These are phyloP conservation scores for Calyptomena viridis DNA, from an alignment of 2,113 vertebrate genomes.

Conservation along the genomic window DNA sequence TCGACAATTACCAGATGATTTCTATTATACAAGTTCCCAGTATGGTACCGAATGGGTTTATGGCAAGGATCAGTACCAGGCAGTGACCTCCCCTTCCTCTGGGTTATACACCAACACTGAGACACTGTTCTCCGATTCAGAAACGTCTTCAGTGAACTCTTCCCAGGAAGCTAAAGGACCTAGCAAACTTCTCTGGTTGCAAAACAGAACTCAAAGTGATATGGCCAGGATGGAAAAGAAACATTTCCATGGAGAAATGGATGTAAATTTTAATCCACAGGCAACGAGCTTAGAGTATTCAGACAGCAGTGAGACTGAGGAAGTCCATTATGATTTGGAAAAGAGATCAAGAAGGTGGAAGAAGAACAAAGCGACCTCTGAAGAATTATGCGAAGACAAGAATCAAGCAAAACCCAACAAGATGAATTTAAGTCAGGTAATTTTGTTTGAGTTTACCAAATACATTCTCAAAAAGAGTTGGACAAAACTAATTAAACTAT, in stretches of 20 bases:
- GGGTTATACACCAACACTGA: slow-evolving; percentile 85
- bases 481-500: background rate
- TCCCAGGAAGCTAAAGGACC: slow-evolving; percentile 65
- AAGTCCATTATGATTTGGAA: slow-evolving; percentile 69
- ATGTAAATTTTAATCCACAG: slow-evolving; percentile 93
- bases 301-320: slow-evolving; percentile 90
- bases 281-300: slow-evolving; percentile 67
- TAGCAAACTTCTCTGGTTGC: slow-evolving; percentile 65
- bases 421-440: slow-evolving; percentile 73
- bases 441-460: background rate
- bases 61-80: slow-evolving; percentile 68
- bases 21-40: slow-evolving; percentile 77
- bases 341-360: slow-evolving; percentile 80
- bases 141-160: slow-evolving; percentile 82
- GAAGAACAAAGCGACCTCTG: slow-evolving; percentile 72
- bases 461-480: background rate
- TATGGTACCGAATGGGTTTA: slow-evolving; percentile 78
- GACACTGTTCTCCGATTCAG: slow-evolving; percentile 87
- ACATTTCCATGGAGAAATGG: slow-evolving; percentile 73
- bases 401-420: background rate
- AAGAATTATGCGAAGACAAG: slow-evolving; percentile 66
- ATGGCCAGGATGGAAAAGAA: slow-evolving; percentile 48
- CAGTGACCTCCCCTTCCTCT: slow-evolving; percentile 80
- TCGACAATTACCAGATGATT: slow-evolving; percentile 73
- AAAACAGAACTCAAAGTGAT: slow-evolving; percentile 72